These are phyloP conservation scores for Calameuta idolon DNA, from an alignment of 2,888 invertebrate species.

Conservation along the genomic window DNA sequence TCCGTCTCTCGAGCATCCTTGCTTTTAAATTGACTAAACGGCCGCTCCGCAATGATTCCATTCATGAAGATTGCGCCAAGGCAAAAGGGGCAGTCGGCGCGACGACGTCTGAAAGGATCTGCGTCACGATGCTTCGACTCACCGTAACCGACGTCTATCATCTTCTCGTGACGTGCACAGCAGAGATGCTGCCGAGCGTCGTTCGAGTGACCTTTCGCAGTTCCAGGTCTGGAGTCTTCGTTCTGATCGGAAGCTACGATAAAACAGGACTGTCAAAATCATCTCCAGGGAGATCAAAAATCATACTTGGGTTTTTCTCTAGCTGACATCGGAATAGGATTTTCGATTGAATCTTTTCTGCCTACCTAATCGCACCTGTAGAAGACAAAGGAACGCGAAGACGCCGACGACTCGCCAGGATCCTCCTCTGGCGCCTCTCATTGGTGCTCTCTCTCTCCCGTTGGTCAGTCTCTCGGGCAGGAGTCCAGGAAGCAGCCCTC, in stretches of 20 bases:
- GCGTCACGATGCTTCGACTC: conserved; percentile 33
- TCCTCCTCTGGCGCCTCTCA: conserved; percentile 42
- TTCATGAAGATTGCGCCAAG: conserved; percentile 4
- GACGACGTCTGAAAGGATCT: neutral
- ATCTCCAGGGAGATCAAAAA: neutral
- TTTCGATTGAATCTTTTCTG: conserved; percentile 3
- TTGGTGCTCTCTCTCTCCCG: too few relatives aligned
- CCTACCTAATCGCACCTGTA: conserved; percentile 53
- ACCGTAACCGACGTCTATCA: conserved; percentile 60
- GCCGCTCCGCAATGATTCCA: conserved; percentile 23
- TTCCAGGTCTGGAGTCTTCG: conserved; percentile 28
- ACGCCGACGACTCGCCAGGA: conserved; percentile 45
- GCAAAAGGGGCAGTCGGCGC: neutral
- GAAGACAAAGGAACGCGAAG: conserved; percentile 44
- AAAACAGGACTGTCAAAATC: neutral
- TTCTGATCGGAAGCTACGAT: conserved; percentile 35
- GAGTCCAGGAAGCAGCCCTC: neutral
- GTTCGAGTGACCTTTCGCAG: conserved; percentile 20
- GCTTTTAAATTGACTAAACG: conserved; percentile 37
- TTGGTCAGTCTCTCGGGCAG: neutral
- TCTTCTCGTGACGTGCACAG: conserved; percentile 59
- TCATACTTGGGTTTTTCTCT: neutral
- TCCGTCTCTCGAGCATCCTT: neutral
- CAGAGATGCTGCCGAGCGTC: conserved; percentile 46
- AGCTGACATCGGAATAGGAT: neutral